These are phyloP conservation scores for Polyodon spathula DNA, from an alignment of 2,113 vertebrate species.

Conservation along the genomic window DNA sequence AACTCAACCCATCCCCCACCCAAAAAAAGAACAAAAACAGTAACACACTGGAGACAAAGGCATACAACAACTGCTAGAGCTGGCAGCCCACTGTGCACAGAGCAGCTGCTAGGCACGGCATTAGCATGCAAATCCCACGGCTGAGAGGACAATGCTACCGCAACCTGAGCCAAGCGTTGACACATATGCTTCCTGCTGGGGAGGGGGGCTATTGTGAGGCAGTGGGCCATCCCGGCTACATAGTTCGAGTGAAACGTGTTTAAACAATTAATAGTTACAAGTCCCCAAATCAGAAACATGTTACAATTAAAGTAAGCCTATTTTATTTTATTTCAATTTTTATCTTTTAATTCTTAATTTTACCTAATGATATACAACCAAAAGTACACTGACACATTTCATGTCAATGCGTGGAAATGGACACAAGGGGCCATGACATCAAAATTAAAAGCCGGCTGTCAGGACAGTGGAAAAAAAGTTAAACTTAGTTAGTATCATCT, in stretches of 20 bases:
- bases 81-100: slow-evolving; percentile 21
- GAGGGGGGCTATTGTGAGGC: slow-evolving; percentile 16
- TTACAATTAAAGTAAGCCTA: no score
- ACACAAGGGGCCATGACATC: no score
- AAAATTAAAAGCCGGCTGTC: no score
- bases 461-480: no score
- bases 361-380: no score
- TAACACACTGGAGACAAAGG: slow-evolving; percentile 18
- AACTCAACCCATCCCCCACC: background rate
- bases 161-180: slow-evolving; percentile 21
- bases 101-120: slow-evolving; percentile 30
- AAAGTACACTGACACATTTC: no score
- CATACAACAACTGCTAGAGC: background rate
- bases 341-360: no score
- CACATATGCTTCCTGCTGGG: slow-evolving; percentile 28
- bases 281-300: no score
- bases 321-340: no score
- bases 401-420: no score
- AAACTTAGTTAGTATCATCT: no score
- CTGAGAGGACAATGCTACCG: slow-evolving; percentile 20
- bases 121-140: slow-evolving; percentile 43
- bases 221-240: background rate
- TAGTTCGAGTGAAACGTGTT: background rate
- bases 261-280: background rate
- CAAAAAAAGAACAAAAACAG: no score